These are phyloP conservation scores for Pollimyrus isidori DNA, from an alignment of 2,113 vertebrate species.

Conservation along the genomic window DNA sequence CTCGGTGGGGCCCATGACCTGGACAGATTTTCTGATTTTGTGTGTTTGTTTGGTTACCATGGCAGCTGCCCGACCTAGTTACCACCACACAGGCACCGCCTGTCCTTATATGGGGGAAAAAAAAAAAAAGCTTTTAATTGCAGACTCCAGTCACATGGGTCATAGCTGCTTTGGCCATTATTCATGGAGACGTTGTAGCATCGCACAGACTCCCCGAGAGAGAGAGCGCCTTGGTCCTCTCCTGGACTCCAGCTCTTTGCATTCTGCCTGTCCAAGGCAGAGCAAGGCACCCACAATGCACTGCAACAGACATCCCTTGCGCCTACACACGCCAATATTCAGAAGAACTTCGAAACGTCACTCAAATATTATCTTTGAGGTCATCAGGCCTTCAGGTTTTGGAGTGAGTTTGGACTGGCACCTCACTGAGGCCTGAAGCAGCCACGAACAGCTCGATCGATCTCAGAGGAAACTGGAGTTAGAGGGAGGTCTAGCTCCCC, in stretches of 20 bases:
- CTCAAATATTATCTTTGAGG: neutral
- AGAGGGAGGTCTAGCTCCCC: neutral
- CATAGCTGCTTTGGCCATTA: neutral
- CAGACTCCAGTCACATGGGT: neutral
- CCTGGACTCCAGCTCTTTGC: neutral
- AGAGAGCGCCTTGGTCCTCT: neutral
- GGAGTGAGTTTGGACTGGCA: neutral
- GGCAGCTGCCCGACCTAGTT: neutral
- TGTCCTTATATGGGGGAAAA: constrained; percentile 23
- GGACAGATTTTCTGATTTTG: neutral
- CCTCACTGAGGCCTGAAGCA: neutral
- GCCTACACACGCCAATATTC: neutral
- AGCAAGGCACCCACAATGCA: neutral
- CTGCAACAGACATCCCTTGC: neutral
- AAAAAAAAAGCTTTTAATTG: neutral
- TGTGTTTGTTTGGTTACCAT: constrained; percentile 12
- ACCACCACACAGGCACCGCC: neutral
- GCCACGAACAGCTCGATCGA: neutral
- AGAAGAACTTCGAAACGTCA: neutral
- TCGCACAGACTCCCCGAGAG: neutral
- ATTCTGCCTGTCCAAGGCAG: neutral
- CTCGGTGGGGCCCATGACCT: neutral
- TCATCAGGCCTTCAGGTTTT: neutral
- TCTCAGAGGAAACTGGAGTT: neutral
- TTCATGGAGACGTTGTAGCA: neutral